A percentile compares a stretch with the other conserved stretches of the same genome.
Conservation (phyloP, 2,888 invertebrate genomes). For the Phalangium opilio region DNA sequence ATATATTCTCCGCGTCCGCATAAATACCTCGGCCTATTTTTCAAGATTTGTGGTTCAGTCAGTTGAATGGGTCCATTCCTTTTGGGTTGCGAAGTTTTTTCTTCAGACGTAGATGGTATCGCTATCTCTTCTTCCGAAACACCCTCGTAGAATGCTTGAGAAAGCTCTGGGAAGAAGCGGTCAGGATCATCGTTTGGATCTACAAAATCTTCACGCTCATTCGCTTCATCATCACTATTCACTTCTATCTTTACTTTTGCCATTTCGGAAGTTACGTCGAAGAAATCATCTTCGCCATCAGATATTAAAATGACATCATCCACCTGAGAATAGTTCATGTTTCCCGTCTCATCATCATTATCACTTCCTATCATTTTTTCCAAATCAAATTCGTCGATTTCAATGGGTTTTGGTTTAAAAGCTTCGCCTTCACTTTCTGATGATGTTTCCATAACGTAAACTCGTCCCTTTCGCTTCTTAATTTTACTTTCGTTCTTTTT, state of each 20-base stretch:
- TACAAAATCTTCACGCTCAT: not conserved
- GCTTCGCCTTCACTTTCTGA: too few species aligned
- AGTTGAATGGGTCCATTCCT: not conserved
- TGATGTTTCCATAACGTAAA: too few species aligned
- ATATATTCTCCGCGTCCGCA: conserved; percentile 7
- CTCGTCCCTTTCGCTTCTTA: too few species aligned
- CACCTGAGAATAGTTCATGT: conserved; percentile 9
- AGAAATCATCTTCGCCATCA: conserved; percentile 7
- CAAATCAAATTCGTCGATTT: not conserved
- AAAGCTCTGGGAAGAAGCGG: conserved; percentile 3
- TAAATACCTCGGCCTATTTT: not conserved
- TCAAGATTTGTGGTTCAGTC: conserved; percentile 6
- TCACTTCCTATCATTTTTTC: not conserved
- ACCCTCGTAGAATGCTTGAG: conserved; percentile 1
- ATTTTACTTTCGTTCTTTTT: too few species aligned
- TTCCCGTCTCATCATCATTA: not conserved
- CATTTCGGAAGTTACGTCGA: too few species aligned
- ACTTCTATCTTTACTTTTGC: not conserved
- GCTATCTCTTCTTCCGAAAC: not conserved
- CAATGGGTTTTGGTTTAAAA: not conserved
- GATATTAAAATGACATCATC: conserved; percentile 11
- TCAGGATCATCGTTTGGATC: not conserved
- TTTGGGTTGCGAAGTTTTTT: not conserved
- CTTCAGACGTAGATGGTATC: not conserved
- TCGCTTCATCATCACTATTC: not conserved